Base-by-base conservation (phyloP, 2,888 invertebrate genomes). In the Mechanitis mazaeus region DNA sequence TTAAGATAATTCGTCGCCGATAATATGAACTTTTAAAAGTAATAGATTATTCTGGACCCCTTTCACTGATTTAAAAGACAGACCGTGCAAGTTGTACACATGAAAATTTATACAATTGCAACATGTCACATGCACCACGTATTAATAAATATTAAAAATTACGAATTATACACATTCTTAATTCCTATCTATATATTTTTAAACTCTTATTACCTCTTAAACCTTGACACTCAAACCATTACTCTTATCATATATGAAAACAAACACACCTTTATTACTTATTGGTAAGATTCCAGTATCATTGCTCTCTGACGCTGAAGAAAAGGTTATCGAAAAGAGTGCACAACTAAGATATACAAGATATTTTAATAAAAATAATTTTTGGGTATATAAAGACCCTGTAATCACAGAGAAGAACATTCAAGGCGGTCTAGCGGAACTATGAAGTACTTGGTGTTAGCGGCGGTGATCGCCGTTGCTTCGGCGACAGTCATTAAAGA, bases 401-500 rank as follows among this genome's bases (percentile, higher is more conserved):
- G 54, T 1, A 42, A 0, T 42, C 42, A 42, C 11, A 42, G 42
- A 42, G 9, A 42, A 5, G 42, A 42, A 42, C 82, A 84, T 75
- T 81, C 70, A 68, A 66, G 70, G 50, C 68, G 67, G 64, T 61
- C 60, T 59, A 68, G 70, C 54, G 57, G 60, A 42, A 68, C 12
- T 63, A 74, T 74, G 74, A 73, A 69, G 69, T 59, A 70, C 45
- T 60, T 74, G 80, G 69, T 81, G 64, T 64, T 87, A 45, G 68
- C 85, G 66, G 78, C 81, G 66, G 76, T 80, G 62, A 65, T 82
- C 71, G 87, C 83, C 64, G 72, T 70, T 61, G 74, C 75, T 38
- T 45, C 84, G 65, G 87, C 86, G 63, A 75, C 78, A 63, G 79
- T 79, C 64, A 74, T 87, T 73, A 81, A 80, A 58, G 83, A 85